These are phyloP conservation scores for Ictalurus furcatus DNA, from an alignment of 2,113 vertebrate species.

Conservation along the genomic window DNA sequence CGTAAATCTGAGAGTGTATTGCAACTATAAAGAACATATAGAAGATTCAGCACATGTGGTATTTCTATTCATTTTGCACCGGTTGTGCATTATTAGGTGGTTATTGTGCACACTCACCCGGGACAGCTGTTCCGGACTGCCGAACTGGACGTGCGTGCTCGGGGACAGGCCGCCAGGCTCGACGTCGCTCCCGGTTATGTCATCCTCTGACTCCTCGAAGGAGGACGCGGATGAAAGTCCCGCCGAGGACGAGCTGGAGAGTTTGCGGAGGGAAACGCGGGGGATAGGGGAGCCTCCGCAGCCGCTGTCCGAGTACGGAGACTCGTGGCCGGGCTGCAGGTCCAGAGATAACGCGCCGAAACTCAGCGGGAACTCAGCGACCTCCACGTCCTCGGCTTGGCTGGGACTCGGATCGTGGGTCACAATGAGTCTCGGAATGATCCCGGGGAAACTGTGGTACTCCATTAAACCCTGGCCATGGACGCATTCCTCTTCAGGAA, in stretches of 20 bases:
- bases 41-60: not conserved
- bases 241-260: constrained; percentile 77
- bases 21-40: not conserved
- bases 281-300: constrained; percentile 72
- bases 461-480: not conserved
- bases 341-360: constrained; percentile 60
- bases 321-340: constrained; percentile 68
- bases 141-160: constrained; percentile 50
- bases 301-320: constrained; percentile 79
- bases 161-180: constrained; percentile 74
- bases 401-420: constrained; percentile 75
- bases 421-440: constrained; percentile 84
- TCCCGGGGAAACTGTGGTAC: constrained; percentile 61
- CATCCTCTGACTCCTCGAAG: constrained; percentile 88
- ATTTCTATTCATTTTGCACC: not conserved
- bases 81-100: not conserved
- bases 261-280: constrained; percentile 68
- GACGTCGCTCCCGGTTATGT: constrained; percentile 78
- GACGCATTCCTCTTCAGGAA: not conserved
- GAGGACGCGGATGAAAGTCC: constrained; percentile 85
- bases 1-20: not conserved
- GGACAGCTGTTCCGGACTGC: constrained; percentile 75
- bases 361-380: constrained; percentile 35
- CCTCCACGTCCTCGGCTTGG: constrained; percentile 46
- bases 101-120: constrained; percentile 72